Conservation (phyloP, 2,888 invertebrate species). For the Anthrax anthrax region DNA sequence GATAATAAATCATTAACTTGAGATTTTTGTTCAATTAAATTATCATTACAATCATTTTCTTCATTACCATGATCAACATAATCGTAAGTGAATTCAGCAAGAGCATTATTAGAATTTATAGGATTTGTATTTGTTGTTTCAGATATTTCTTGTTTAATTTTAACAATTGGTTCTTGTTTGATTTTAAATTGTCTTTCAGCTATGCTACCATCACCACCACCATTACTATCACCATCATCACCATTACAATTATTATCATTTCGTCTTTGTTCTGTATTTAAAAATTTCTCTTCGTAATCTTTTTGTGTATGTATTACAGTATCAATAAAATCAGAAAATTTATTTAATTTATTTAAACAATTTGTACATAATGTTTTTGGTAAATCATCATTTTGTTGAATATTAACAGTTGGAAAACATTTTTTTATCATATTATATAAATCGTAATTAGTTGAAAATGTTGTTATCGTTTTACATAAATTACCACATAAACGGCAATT, state of each 20-base stretch:
- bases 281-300: constrained; percentile 24
- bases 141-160: constrained; percentile 30
- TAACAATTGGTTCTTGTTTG: constrained; percentile 31
- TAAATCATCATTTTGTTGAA: constrained; percentile 26
- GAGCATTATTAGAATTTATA: not conserved
- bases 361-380: constrained; percentile 27
- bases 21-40: constrained; percentile 24
- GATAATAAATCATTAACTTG: constrained; percentile 24
- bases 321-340: constrained; percentile 29
- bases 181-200: constrained; percentile 25
- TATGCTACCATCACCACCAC: constrained; percentile 8
- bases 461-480: constrained; percentile 15
- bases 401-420: constrained; percentile 31
- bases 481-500: constrained; percentile 28
- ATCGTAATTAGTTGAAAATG: constrained; percentile 28
- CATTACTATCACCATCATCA: not conserved
- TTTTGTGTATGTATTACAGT: constrained; percentile 28
- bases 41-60: constrained; percentile 3
- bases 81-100: not conserved
- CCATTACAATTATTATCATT: not conserved
- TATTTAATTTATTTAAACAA: constrained; percentile 24
- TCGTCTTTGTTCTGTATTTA: not conserved
- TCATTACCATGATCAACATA: not conserved
- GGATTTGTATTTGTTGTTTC: constrained; percentile 23
- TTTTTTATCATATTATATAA: constrained; percentile 31